These are phyloP conservation scores for Polydesmus complanatus DNA, from an alignment of 2,888 invertebrate genomes.

Conservation along the genomic window DNA sequence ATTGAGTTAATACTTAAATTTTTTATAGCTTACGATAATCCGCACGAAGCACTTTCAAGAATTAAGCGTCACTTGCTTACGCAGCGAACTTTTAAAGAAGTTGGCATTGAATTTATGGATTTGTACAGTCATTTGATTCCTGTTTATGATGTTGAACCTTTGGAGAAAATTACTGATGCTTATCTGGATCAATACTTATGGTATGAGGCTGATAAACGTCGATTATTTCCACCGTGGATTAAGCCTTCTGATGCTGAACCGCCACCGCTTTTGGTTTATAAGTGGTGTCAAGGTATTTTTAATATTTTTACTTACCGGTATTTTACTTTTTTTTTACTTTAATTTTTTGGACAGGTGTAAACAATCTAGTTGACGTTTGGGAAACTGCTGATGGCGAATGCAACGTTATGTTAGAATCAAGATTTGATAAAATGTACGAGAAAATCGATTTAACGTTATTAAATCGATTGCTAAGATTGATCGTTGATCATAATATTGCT, in stretches of 20 bases:
- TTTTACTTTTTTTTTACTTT: no score
- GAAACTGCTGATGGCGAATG: conserved; percentile 97
- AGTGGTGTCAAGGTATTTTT: conserved; percentile 98
- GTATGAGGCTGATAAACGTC: conserved; percentile 97
- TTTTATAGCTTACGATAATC: conserved; percentile 99
- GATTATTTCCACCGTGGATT: conserved; percentile 96
- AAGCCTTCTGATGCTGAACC: conserved; percentile 99
- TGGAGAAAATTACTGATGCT: conserved; percentile 99
- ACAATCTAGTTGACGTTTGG: conserved; percentile 97
- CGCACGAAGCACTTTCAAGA: conserved; percentile 95
- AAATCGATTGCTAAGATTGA: conserved; percentile 84
- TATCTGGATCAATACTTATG: conserved; percentile 98
- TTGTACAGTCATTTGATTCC: conserved; percentile 97
- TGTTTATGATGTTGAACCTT: conserved; percentile 96
- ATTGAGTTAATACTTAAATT: no score
- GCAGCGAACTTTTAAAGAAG: conserved; percentile 95
- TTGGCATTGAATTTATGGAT: conserved; percentile 99
- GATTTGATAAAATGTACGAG: conserved; percentile 97
- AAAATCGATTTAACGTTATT: conserved; percentile 97
- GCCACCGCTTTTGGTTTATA: conserved; percentile 62
- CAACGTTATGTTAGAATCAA: conserved; percentile 90
- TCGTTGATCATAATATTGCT: conserved; percentile 99
- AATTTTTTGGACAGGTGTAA: conserved; percentile 77
- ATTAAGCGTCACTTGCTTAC: conserved; percentile 98
- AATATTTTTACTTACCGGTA: no score